phyloP scores from a whole-genome alignment of 2,113 vertebrate genomes.

The Atrichornis clamosus region DNA sequence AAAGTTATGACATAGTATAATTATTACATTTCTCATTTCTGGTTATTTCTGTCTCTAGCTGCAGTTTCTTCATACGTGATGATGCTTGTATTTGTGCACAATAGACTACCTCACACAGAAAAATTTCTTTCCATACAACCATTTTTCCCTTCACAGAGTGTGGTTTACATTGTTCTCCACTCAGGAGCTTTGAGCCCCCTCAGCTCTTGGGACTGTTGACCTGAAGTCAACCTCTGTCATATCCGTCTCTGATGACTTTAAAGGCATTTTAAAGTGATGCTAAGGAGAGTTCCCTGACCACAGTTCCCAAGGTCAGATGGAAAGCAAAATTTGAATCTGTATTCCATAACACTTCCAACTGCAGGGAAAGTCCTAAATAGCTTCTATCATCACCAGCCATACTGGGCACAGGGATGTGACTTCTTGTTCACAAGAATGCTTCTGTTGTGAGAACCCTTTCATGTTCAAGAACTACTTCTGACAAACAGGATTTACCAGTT shows the following conservation, averaged over 20 bases:
- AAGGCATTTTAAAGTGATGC: neutral
- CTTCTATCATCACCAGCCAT: conserved; percentile 15
- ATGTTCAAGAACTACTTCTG: neutral
- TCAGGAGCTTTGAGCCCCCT: neutral
- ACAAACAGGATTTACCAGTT: neutral
- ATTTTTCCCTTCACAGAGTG: neutral
- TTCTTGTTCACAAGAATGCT: neutral
- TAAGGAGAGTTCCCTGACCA: neutral
- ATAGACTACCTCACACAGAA: neutral
- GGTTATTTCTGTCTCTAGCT: neutral
- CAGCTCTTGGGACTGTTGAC: neutral
- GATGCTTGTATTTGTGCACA: neutral
- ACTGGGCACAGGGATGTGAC: neutral
- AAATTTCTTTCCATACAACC: neutral
- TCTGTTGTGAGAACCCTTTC: neutral
- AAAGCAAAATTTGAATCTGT: neutral
- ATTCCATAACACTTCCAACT: neutral
- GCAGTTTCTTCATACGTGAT: neutral
- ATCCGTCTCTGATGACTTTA: neutral
- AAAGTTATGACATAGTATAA: neutral
- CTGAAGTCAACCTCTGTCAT: neutral
- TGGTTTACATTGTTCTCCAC: neutral
- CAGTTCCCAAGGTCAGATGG: neutral
- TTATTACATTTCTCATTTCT: neutral
- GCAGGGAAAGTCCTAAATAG: neutral